These are phyloP conservation scores for Drosophila carrolli DNA, from an alignment of 1,140 invertebrate species.

Conservation along the genomic window DNA sequence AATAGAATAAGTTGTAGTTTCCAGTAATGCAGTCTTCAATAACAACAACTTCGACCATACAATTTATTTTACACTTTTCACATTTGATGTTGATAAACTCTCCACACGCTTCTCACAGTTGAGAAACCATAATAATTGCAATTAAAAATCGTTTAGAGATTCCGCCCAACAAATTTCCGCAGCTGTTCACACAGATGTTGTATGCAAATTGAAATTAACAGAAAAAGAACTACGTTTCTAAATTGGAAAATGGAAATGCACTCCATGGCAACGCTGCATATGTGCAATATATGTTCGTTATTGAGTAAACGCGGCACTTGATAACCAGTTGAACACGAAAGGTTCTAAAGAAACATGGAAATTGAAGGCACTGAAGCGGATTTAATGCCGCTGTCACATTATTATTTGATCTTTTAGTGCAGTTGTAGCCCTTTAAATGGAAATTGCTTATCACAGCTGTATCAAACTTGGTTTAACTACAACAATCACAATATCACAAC, in stretches of 20 bases:
- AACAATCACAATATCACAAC: no score
- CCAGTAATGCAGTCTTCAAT: no score
- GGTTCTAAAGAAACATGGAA: background rate
- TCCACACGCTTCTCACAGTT: background rate
- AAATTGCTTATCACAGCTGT: background rate
- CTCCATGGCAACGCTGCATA: slow-evolving; percentile 9
- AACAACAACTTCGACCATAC: background rate
- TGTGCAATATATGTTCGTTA: slow-evolving; percentile 19
- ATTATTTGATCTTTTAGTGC: background rate
- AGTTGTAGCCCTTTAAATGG: no score
- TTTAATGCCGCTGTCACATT: background rate
- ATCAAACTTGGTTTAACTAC: no score
- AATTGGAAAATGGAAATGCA: slow-evolving; percentile 23
- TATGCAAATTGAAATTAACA: slow-evolving; percentile 35
- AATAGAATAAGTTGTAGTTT: no score
- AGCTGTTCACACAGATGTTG: slow-evolving; percentile 22
- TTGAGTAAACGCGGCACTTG: slow-evolving; percentile 28
- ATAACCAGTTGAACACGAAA: slow-evolving; percentile 1
- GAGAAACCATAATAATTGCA: slow-evolving; percentile 4
- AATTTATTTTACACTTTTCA: background rate
- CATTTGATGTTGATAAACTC: background rate
- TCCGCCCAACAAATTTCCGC: slow-evolving; percentile 9
- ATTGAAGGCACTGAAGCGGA: background rate
- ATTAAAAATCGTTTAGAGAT: slow-evolving; percentile 42
- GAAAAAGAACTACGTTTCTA: slow-evolving; percentile 4